Base-by-base conservation (phyloP, 2,888 invertebrate genomes). In the Sarcophaga variegata region DNA sequence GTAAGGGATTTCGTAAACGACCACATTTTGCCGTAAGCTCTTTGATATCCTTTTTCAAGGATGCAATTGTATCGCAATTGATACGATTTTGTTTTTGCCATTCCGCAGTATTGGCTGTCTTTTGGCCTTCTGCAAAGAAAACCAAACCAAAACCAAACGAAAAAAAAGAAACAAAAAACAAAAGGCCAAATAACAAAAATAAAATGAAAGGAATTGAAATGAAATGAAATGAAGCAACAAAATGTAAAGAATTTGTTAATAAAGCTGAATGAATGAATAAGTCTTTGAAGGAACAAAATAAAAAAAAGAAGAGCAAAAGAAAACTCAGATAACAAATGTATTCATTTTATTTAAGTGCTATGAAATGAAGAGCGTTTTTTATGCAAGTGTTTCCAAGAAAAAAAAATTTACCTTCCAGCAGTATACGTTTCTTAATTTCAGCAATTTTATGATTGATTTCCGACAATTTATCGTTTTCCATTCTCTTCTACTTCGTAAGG, bases 371-470 rank as follows among this genome's bases (percentile, higher is more conserved):
- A 17, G 17, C 12, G 14, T 49, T 49, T 49, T 49, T 49, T 49
- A 3, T 25, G 25, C 25, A 25, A 25, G 25, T 27, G 27, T 27
- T 27, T 14, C 11, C 3, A 14, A 20, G 20, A 20, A 49, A 14
- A 49, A 11, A 49, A 49, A 76, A 86, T 37, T 71, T 91, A 97
- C 97, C 97, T 92, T 97, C 96, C 88, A 97, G 93, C 90, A 97
- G 96, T 92, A 97, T 97, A 93, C 97, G 97, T 94, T 97, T 97
- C 93, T 97, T 97, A 81, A 97, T 96, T 94, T 97, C 97, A 91
- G 96, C 95, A 92, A 97, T 97, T 94, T 97, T 96, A 89, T 95
- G 96, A 92, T 97, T 97, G 80, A 93, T 88, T 88, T 93, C 92
- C 72, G 89, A 89, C 63, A 92, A 88, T 88, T 93, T 92, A 74